Evolutionary conservation across 2,888 invertebrate species (phyloP).

Genomic region (Lathronympha strigana): DNA sequence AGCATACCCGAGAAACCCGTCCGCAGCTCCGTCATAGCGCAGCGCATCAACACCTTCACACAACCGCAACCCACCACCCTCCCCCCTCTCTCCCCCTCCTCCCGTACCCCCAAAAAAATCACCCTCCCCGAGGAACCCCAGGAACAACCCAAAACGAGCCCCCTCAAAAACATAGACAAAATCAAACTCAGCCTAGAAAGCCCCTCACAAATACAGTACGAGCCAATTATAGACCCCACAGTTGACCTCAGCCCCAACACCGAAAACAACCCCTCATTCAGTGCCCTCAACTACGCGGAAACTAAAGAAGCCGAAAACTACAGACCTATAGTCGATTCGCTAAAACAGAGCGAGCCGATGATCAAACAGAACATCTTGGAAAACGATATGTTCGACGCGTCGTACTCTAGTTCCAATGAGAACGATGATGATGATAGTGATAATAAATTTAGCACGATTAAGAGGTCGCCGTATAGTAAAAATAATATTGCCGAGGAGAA

Average conservation of each 20-base stretch:
- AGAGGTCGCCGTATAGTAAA: conserved; percentile 87
- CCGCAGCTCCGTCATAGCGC: conserved; percentile 86
- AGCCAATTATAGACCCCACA: conserved; percentile 74
- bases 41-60: conserved; percentile 84
- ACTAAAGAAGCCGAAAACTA: conserved; percentile 56
- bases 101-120: conserved; percentile 44
- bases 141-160: conserved; percentile 68
- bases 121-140: conserved; percentile 52
- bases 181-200: conserved; percentile 78
- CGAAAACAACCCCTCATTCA: conserved; percentile 72
- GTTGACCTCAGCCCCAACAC: conserved; percentile 75
- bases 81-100: conserved; percentile 44
- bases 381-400: conserved; percentile 80
- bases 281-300: conserved; percentile 68
- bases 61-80: conserved; percentile 56
- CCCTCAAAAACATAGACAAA: conserved; percentile 79
- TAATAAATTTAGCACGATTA: conserved; percentile 89
- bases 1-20: conserved; percentile 86
- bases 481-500: conserved; percentile 64
- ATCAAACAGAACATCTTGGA: conserved; percentile 81
- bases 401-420: conserved; percentile 80
- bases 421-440: conserved; percentile 86
- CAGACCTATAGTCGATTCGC: conserved; percentile 57
- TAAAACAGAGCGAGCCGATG: conserved; percentile 77
- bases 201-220: conserved; percentile 80